Evolutionary conservation across 2,113 vertebrate genomes (phyloP).

Genomic region (Cygnus buccinator): DNA sequence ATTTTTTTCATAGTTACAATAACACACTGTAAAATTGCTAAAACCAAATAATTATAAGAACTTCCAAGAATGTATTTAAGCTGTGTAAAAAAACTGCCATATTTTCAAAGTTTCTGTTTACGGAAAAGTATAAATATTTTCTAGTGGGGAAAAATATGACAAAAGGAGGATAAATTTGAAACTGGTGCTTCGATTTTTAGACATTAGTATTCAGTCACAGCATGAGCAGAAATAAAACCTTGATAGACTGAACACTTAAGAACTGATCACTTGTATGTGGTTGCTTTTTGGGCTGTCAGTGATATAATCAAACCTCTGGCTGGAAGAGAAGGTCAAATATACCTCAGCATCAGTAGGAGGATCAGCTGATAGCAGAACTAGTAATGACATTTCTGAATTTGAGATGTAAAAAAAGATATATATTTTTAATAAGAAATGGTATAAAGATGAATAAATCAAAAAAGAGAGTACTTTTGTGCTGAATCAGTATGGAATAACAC

Average conservation of each 20-base stretch:
- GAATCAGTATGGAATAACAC: background rate
- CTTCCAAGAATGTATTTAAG: background rate
- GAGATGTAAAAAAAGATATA: background rate
- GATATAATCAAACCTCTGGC: background rate
- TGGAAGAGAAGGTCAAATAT: slow-evolving; percentile 18
- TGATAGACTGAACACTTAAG: background rate
- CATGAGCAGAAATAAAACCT: background rate
- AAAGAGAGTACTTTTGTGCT: background rate
- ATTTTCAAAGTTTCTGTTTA: background rate
- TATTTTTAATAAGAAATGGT: background rate
- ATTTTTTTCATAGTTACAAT: background rate
- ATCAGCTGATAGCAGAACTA: background rate
- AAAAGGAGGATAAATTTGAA: background rate
- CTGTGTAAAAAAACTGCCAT: background rate
- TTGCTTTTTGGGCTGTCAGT: background rate
- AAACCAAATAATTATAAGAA: background rate
- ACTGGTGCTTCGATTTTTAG: background rate
- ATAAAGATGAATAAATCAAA: background rate
- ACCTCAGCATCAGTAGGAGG: background rate
- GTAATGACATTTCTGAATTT: background rate
- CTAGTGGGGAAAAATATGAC: background rate
- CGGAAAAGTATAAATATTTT: background rate
- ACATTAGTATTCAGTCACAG: background rate
- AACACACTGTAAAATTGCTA: background rate
- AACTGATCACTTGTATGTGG: background rate